phyloP scores from a whole-genome alignment of 2,113 vertebrate genomes.

The Pituophis catenifer region DNA sequence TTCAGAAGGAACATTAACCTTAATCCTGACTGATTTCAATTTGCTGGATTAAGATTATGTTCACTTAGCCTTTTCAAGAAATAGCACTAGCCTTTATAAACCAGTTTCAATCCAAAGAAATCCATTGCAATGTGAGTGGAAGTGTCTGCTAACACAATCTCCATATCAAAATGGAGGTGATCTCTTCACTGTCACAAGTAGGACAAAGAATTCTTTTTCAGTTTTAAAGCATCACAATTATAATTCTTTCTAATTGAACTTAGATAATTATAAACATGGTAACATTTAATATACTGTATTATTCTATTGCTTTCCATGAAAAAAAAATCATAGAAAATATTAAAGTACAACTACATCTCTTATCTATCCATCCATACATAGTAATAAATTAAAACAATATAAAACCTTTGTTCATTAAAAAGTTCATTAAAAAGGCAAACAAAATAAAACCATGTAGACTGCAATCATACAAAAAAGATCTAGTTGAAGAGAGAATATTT shows the following conservation, averaged over 20 bases:
- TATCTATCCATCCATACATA: background rate
- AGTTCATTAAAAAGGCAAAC: background rate
- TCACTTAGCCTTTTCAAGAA: background rate
- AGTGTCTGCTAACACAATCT: background rate
- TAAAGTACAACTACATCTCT: background rate
- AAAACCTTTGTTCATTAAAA: background rate
- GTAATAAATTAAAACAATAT: background rate
- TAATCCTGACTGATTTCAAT: background rate
- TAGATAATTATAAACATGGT: background rate
- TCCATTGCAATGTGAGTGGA: background rate
- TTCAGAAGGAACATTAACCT: background rate
- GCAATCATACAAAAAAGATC: background rate
- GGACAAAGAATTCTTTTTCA: background rate
- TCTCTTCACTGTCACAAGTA: background rate
- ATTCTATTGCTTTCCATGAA: background rate
- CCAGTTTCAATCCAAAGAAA: background rate
- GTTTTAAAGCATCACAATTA: background rate
- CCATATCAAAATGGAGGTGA: background rate
- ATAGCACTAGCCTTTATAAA: background rate
- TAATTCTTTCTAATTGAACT: background rate
- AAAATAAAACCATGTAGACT: background rate
- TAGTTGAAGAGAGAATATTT: background rate
- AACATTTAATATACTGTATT: background rate
- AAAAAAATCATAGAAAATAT: background rate
- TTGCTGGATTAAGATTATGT: background rate